phyloP scores from a whole-genome alignment of 2,888 invertebrate genomes.

The Neria commutata region DNA sequence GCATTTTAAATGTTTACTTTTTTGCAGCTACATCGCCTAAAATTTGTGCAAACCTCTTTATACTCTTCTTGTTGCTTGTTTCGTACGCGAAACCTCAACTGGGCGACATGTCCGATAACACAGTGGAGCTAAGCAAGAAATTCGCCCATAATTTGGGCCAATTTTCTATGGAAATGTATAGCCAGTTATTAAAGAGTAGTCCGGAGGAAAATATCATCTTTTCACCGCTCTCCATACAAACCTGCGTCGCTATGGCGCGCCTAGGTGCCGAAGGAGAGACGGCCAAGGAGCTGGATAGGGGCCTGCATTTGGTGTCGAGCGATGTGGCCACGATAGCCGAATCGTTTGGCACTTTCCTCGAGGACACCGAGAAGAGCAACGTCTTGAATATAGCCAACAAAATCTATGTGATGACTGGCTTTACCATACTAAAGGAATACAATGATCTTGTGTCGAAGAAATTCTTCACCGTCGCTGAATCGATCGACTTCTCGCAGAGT shows the following conservation, averaged over 20 bases:
- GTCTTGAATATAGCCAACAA: constrained; percentile 74
- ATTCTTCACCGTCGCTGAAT: constrained; percentile 71
- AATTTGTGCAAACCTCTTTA: too few species aligned
- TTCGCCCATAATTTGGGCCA: constrained; percentile 39
- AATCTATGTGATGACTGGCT: constrained; percentile 69
- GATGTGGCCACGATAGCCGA: constrained; percentile 41
- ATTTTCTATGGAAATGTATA: constrained; percentile 39
- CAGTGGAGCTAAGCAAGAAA: constrained; percentile 54
- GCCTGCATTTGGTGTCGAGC: constrained; percentile 64
- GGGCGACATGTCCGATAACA: constrained; percentile 39
- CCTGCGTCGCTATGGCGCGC: constrained; percentile 73
- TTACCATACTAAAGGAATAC: constrained; percentile 65
- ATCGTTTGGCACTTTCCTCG: constrained; percentile 46
- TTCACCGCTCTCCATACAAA: constrained; percentile 78
- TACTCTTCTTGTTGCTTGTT: too few species aligned
- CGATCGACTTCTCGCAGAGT: constrained; percentile 68
- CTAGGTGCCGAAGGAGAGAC: constrained; percentile 74
- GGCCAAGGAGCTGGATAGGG: constrained; percentile 66
- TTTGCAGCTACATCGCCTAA: too few species aligned
- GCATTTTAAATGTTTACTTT: too few species aligned
- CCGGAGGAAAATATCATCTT: constrained; percentile 71
- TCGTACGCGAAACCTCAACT: too few species aligned
- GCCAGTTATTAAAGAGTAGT: constrained; percentile 40
- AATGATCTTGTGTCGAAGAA: constrained; percentile 67
- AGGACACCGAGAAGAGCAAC: constrained; percentile 44